A percentile compares a stretch with the other conserved stretches of the same genome.
phyloP scores from a whole-genome alignment of 1,140 invertebrate species.

The Calosoma granatense region DNA sequence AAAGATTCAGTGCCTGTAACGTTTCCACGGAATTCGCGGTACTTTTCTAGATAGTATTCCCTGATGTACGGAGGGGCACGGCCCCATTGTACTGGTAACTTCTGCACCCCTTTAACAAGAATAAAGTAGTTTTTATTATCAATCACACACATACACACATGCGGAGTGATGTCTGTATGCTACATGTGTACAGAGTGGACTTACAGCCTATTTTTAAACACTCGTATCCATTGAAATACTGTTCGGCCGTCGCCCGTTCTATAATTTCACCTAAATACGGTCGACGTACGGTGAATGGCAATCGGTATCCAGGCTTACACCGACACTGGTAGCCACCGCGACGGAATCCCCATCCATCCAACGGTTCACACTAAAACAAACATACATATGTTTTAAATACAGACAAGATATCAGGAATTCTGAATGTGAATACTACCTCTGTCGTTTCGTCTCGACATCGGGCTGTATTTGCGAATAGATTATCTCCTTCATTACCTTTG shows the following conservation, averaged over 20 bases:
- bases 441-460: constrained; percentile 89
- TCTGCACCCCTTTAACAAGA: constrained; percentile 73
- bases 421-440: constrained; percentile 49
- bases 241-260: constrained; percentile 81
- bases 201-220: constrained; percentile 88
- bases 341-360: constrained; percentile 91
- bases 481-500: constrained; percentile 74
- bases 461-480: constrained; percentile 82
- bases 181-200: constrained; percentile 28
- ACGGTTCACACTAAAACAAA: constrained; percentile 74
- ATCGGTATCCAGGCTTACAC: constrained; percentile 79
- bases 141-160: not conserved
- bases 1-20: constrained; percentile 50
- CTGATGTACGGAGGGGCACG: constrained; percentile 53
- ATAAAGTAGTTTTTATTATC: too few species aligned
- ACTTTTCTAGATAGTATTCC: constrained; percentile 61
- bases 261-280: constrained; percentile 90
- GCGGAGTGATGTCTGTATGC: not conserved
- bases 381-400: constrained; percentile 12
- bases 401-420: constrained; percentile 3
- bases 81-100: constrained; percentile 68
- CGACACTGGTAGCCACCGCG: constrained; percentile 93
- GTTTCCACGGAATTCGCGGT: constrained; percentile 61
- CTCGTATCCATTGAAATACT: constrained; percentile 88
- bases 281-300: constrained; percentile 75